Evolutionary conservation across 2,113 vertebrate genomes (phyloP).

Genomic region (Hypocryptadius cinnamomeus): DNA sequence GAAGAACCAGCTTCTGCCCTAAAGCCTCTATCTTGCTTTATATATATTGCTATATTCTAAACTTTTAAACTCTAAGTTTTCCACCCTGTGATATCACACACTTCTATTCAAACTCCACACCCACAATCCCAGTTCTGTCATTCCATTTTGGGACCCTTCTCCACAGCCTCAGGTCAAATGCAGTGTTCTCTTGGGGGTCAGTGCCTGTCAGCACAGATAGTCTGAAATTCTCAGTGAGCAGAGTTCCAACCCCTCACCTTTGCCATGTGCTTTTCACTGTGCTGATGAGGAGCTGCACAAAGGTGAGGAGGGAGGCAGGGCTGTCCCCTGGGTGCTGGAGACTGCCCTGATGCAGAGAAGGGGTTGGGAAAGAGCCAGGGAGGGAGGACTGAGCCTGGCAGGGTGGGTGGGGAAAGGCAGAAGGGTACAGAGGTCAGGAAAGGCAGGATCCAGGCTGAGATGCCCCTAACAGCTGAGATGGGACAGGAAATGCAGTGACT

Average conservation of each 20-base stretch:
- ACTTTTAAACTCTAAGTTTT: background rate
- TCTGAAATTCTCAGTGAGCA: background rate
- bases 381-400: background rate
- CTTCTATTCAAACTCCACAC: background rate
- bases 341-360: background rate
- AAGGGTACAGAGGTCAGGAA: background rate
- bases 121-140: background rate
- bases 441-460: background rate
- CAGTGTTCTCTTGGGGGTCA: background rate
- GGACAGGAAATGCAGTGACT: background rate
- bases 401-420: background rate
- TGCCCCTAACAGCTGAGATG: background rate
- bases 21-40: background rate
- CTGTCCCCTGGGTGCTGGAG: background rate
- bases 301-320: background rate
- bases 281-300: background rate
- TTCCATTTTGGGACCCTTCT: background rate
- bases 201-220: background rate
- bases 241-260: background rate
- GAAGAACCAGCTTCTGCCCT: background rate
- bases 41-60: background rate
- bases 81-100: background rate
- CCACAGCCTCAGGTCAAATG: background rate
- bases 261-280: background rate
- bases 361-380: background rate